These are phyloP conservation scores for Apaloderma vittatum DNA, from an alignment of 2,113 vertebrate species.

Conservation along the genomic window DNA sequence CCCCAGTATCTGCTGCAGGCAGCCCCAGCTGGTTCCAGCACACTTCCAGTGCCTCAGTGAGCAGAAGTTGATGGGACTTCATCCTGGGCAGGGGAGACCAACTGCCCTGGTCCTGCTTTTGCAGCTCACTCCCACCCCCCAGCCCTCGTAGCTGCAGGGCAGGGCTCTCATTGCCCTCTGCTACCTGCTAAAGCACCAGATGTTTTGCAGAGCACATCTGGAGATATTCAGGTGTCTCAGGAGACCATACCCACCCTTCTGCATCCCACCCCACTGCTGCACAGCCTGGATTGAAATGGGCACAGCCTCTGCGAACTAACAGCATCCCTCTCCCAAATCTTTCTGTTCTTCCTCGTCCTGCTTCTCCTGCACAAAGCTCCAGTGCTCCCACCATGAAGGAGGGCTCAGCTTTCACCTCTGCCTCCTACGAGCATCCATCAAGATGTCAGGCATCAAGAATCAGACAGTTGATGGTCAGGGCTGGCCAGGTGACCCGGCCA, in stretches of 20 bases:
- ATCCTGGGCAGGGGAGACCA: neutral
- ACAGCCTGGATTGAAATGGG: neutral
- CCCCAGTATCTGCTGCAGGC: neutral
- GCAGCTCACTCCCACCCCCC: neutral
- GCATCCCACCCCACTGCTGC: neutral
- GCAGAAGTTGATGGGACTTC: neutral
- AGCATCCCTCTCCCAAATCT: neutral
- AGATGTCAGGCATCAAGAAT: neutral
- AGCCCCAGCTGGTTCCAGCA: neutral
- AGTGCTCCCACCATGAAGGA: accelerated
- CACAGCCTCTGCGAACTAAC: neutral
- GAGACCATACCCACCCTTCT: neutral
- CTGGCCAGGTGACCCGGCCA: neutral
- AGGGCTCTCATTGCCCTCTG: neutral
- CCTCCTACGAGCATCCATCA: accelerated
- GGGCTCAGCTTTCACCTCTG: neutral
- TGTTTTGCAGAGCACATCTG: neutral
- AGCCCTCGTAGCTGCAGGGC: accelerated
- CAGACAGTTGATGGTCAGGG: accelerated
- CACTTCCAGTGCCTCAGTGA: neutral
- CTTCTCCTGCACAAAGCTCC: neutral
- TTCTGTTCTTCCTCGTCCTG: neutral
- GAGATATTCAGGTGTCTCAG: neutral
- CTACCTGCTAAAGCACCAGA: neutral
- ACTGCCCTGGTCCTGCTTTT: neutral